Conservation (phyloP, 2,113 vertebrate genomes). For the Rhinichthys klamathensis region DNA sequence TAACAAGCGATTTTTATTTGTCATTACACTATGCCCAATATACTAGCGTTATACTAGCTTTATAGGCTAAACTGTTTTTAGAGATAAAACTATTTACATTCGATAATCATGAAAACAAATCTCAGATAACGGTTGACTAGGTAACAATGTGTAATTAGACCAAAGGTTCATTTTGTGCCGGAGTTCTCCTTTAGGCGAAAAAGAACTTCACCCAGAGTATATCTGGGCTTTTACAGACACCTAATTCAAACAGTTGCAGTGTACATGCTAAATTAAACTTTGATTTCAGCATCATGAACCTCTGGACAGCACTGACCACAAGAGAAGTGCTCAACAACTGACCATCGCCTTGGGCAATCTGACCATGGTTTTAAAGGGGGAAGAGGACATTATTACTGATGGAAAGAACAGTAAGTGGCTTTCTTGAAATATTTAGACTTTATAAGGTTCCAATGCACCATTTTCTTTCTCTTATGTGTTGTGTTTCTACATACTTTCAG, state of each 20-base stretch:
- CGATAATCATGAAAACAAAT: too few species aligned
- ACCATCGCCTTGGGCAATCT: conserved; percentile 92
- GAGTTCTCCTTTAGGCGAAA: too few species aligned
- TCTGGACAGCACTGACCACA: conserved; percentile 79
- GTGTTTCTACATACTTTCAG: conserved; percentile 66
- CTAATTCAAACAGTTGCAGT: neutral
- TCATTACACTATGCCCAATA: too few species aligned
- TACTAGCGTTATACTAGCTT: too few species aligned
- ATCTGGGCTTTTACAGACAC: neutral
- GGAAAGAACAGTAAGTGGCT: conserved; percentile 85
- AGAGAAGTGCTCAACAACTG: conserved; percentile 82
- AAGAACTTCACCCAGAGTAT: too few species aligned
- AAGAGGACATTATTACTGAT: conserved; percentile 90
- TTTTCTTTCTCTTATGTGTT: neutral
- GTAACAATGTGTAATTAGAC: too few species aligned
- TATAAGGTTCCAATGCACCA: neutral
- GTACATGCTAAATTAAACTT: neutral
- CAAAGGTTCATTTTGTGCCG: too few species aligned
- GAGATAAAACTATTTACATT: too few species aligned
- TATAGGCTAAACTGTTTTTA: too few species aligned
- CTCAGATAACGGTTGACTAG: too few species aligned
- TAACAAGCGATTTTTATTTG: too few species aligned
- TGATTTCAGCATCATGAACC: conserved; percentile 81
- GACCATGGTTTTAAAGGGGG: conserved; percentile 91
- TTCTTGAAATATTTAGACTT: neutral